A percentile compares a stretch with the other conserved stretches of the same genome.
These are phyloP conservation scores for Melanophora roralis DNA, from an alignment of 2,888 invertebrate genomes.

Conservation along the genomic window DNA sequence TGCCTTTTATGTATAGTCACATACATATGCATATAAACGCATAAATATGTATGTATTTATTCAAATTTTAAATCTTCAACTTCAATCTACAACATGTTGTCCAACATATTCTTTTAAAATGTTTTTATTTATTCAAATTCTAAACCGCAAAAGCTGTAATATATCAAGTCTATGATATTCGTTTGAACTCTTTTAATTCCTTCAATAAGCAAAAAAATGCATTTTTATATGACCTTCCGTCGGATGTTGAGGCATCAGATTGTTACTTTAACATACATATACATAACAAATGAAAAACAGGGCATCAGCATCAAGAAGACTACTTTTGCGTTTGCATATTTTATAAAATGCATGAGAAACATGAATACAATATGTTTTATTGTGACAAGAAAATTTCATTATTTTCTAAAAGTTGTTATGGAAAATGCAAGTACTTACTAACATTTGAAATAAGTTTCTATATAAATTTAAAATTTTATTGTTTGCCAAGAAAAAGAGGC, in stretches of 20 bases:
- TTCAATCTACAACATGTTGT: not conserved
- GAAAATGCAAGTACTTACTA: constrained; percentile 33
- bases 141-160: not conserved
- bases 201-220: constrained; percentile 2
- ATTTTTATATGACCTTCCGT: constrained; percentile 49
- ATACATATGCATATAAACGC: too few species aligned
- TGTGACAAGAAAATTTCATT: constrained; percentile 63
- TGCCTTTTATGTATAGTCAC: too few species aligned
- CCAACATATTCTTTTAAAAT: not conserved
- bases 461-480: constrained; percentile 22
- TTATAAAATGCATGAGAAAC: constrained; percentile 35
- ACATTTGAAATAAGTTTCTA: constrained; percentile 16
- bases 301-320: constrained; percentile 13
- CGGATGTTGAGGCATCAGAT: constrained; percentile 56
- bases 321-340: constrained; percentile 36
- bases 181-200: constrained; percentile 25
- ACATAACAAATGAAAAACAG: not conserved
- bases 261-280: constrained; percentile 19
- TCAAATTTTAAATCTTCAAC: too few species aligned
- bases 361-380: constrained; percentile 58
- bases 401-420: constrained; percentile 51
- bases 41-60: too few species aligned
- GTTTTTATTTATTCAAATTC: not conserved
- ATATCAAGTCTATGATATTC: not conserved
- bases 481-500: not conserved